Conservation (phyloP, 2,797 vertebrate genomes). For the Sparidentex hasta region DNA sequence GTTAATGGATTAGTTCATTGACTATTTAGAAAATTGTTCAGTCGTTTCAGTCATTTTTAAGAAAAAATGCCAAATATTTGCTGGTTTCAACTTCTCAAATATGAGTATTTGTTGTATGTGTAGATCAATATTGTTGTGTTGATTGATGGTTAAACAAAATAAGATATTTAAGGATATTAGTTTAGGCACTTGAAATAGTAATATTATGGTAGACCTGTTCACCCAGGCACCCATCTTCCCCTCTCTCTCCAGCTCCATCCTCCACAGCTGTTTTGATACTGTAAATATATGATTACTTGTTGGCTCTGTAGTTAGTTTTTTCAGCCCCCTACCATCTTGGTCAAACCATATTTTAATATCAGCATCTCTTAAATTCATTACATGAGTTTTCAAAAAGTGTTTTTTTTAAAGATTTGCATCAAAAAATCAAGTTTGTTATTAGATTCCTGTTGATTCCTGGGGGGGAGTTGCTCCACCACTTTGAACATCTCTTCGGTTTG, state of each 20-base stretch:
- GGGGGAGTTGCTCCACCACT: neutral
- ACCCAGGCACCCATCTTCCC: too few species aligned
- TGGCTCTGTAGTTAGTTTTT: neutral
- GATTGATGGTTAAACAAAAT: neutral
- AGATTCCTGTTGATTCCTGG: neutral
- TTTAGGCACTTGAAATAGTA: neutral
- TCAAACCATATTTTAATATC: neutral
- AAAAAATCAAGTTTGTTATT: conserved; percentile 3
- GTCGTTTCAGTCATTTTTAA: neutral
- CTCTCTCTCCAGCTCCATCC: too few species aligned
- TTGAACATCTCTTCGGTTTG: neutral
- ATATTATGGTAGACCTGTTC: too few species aligned
- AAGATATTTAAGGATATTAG: neutral
- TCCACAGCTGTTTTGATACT: neutral
- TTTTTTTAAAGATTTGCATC: neutral
- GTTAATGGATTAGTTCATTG: neutral
- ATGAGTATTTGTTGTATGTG: neutral
- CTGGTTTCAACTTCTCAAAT: neutral
- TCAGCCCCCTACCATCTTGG: neutral
- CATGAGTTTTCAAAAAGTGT: neutral
- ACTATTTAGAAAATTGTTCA: neutral
- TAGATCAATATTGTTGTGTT: neutral
- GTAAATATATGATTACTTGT: neutral
- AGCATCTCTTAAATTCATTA: neutral
- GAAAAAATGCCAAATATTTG: neutral